Conservation (phyloP, 2,888 invertebrate species). For the Yponomeuta plumbellus region DNA sequence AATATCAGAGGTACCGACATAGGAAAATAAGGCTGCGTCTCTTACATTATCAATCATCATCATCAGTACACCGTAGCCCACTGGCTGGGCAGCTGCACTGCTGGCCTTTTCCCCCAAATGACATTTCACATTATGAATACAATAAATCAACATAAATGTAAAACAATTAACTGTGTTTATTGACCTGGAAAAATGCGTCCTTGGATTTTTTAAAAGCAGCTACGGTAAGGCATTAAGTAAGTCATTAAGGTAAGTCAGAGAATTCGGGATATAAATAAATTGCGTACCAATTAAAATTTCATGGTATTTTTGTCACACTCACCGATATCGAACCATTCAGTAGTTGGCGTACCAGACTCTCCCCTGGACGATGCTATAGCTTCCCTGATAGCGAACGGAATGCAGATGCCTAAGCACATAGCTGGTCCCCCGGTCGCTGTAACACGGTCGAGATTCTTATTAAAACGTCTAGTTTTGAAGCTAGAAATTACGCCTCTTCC, state of each 20-base stretch:
- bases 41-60: no score
- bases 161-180: neutral
- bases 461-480: neutral
- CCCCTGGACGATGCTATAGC: slow-evolving; percentile 7
- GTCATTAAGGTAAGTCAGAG: neutral
- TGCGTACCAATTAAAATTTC: neutral
- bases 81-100: no score
- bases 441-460: neutral
- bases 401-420: neutral
- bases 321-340: slow-evolving; percentile 10
- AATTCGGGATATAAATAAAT: no score
- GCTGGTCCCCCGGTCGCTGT: slow-evolving; percentile 12
- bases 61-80: no score
- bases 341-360: neutral
- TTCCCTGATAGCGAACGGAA: slow-evolving; percentile 6
- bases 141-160: neutral
- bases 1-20: no score
- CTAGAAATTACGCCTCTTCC: neutral
- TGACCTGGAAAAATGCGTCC: neutral
- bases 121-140: no score
- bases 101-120: no score
- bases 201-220: neutral
- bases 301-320: neutral
- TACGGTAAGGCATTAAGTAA: neutral
- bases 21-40: no score